These are phyloP conservation scores for Pagetopsis macropterus DNA, from an alignment of 2,797 vertebrate species.

Conservation along the genomic window DNA sequence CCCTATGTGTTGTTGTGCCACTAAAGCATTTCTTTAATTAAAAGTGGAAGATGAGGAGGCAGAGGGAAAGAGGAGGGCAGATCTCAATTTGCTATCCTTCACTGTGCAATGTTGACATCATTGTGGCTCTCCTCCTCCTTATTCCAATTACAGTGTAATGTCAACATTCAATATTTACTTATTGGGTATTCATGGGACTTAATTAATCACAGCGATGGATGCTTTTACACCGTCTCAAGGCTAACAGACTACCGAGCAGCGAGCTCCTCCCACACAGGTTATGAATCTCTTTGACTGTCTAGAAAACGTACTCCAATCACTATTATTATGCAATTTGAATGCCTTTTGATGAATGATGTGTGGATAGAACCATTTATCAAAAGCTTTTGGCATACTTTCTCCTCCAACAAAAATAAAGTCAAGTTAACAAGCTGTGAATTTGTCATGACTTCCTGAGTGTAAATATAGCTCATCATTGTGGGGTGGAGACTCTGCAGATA, in stretches of 20 bases:
- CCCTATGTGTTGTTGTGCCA: slow-evolving; percentile 54
- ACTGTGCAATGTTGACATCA: slow-evolving; percentile 46
- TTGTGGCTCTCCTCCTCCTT: slow-evolving; percentile 65
- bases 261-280: slow-evolving; percentile 37
- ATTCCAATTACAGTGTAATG: slow-evolving; percentile 66
- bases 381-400: slow-evolving; percentile 19
- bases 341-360: slow-evolving; percentile 26
- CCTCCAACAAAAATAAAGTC: background rate
- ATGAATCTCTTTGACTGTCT: slow-evolving; percentile 18
- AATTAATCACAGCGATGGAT: slow-evolving; percentile 67
- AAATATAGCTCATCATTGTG: slow-evolving; percentile 41
- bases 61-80: slow-evolving; percentile 54
- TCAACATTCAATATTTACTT: slow-evolving; percentile 76
- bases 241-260: slow-evolving; percentile 19
- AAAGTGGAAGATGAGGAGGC: slow-evolving; percentile 51
- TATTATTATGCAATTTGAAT: slow-evolving; percentile 12
- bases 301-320: slow-evolving; percentile 35
- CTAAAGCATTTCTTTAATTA: slow-evolving; percentile 63
- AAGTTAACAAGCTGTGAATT: slow-evolving; percentile 27
- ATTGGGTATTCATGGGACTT: slow-evolving; percentile 61
- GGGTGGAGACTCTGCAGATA: slow-evolving; percentile 20
- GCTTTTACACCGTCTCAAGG: slow-evolving; percentile 39
- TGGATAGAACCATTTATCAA: slow-evolving; percentile 5
- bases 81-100: slow-evolving; percentile 59
- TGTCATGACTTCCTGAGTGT: slow-evolving; percentile 32